Evolutionary conservation across 2,797 vertebrate genomes (phyloP), one percentile per base, ranked within the genome.

Genomic region (Chaetophractus vellerosus): DNA sequence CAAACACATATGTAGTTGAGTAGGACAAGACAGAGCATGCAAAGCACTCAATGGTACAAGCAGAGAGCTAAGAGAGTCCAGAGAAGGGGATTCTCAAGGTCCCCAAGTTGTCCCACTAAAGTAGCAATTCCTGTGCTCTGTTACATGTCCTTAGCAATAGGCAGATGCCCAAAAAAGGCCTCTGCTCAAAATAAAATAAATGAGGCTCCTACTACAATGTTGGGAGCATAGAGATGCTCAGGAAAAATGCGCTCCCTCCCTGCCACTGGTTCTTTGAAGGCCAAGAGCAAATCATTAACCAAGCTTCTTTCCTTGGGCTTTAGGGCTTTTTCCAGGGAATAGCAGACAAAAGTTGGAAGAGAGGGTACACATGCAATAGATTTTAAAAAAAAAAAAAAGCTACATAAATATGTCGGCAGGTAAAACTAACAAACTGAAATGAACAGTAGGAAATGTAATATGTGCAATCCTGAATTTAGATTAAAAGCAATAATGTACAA

Each of bases 121-220:
- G 28, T 55, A 87, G 41, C 88, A 14, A 85, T 31, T 93, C 41
- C 41, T 79, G 7, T 81, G 59, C 48, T 69, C 38, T 57, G 24
- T 24, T 83, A 38, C 2, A 74, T 78, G 66, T 31, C 66, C 61
- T 80, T 36, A 91, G 71, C 89, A 90, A 79, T 19, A 95, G 68
- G n/a, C 71, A 97, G 76, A 69, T 61, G 89, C 12, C 45, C 72
- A 86, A 92, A 45, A 68, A 79, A 64, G 69, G 78, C n/a, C 63
- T 93, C 31, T 96, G 91, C 28, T 95, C 57, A 90, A 57, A 95
- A 76, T 80, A 80, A 72, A 95, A 85, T 55, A 90, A 89, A 80
- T 38, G 64, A 80, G 26, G 31, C 75, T 93, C 61, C 38, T 88
- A 80, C 38, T 88, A 80, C 31, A 90, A 33, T 93, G 80, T 79